Conservation (phyloP, 2,888 invertebrate species). For the Vannuccia rotundouncinata region DNA sequence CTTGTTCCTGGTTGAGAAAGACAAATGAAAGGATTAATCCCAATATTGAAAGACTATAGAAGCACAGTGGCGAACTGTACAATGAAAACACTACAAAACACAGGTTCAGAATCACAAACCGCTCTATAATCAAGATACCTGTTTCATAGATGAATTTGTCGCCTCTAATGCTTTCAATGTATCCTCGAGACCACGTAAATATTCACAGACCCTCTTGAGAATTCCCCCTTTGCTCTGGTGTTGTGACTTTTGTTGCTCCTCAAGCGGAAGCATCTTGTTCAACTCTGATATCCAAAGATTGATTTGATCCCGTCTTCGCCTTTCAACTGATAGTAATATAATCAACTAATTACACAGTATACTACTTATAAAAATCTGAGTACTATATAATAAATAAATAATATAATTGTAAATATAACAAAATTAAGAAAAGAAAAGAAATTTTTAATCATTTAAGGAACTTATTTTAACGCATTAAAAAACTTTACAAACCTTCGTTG, state of each 20-base stretch:
- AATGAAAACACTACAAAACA: background rate
- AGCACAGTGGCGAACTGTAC: background rate
- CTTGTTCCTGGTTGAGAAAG: background rate
- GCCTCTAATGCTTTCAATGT: background rate
- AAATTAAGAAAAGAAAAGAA: background rate
- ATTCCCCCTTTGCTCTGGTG: conserved; percentile 10
- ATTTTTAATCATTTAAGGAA: background rate
- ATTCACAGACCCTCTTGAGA: background rate
- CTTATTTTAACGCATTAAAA: background rate
- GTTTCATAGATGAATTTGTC: background rate
- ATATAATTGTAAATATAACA: background rate
- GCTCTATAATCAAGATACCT: background rate
- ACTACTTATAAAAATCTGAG: background rate
- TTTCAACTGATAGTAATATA: background rate
- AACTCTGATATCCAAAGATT: background rate
- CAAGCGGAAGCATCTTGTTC: background rate
- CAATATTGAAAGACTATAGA: background rate
- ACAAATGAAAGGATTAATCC: background rate
- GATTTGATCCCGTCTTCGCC: conserved; percentile 12
- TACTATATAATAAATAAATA: background rate
- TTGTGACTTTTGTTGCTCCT: background rate
- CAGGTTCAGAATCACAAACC: background rate
- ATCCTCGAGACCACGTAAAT: background rate
- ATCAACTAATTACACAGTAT: background rate
- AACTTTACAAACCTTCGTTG: background rate